A percentile compares a stretch with the other conserved stretches of the same genome.
These are phyloP conservation scores for Laupala kohalensis DNA, from an alignment of 1,140 invertebrate genomes.

Conservation along the genomic window DNA sequence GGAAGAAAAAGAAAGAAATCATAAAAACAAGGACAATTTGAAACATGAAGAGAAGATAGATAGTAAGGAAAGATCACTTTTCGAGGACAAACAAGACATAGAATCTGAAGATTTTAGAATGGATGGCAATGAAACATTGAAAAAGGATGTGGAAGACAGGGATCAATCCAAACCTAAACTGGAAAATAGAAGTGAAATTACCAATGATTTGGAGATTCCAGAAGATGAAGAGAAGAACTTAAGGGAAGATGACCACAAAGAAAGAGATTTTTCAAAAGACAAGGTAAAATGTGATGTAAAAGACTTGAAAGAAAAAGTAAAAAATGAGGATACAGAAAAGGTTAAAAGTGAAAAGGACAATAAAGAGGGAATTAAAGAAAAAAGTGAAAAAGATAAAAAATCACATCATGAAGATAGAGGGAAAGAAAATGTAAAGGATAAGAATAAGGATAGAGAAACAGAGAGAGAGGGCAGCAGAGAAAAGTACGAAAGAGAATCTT, in stretches of 20 bases:
- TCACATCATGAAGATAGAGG: background rate
- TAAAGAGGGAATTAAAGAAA: background rate
- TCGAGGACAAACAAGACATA: slow-evolving; percentile 25
- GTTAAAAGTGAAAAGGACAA: background rate
- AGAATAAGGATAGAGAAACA: background rate
- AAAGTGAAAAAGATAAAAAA: slow-evolving; percentile 3
- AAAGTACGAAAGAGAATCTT: background rate
- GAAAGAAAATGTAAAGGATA: slow-evolving; percentile 9
- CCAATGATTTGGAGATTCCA: slow-evolving; percentile 12
- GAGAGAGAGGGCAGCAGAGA: background rate
- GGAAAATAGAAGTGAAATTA: background rate
- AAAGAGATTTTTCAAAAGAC: background rate
- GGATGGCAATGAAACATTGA: background rate
- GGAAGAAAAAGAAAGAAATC: background rate
- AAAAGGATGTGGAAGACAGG: background rate
- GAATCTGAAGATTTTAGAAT: slow-evolving; percentile 9
- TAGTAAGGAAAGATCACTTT: slow-evolving; percentile 27
- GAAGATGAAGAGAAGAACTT: background rate
- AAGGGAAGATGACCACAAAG: background rate
- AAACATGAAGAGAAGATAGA: slow-evolving; percentile 21
- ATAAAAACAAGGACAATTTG: background rate
- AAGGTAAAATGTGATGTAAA: background rate
- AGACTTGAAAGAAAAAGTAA: background rate
- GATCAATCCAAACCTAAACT: too few species aligned
- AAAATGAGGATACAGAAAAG: background rate